Evolutionary conservation across 2,113 vertebrate species (phyloP).

Genomic region (Phylloscopus whistleri): DNA sequence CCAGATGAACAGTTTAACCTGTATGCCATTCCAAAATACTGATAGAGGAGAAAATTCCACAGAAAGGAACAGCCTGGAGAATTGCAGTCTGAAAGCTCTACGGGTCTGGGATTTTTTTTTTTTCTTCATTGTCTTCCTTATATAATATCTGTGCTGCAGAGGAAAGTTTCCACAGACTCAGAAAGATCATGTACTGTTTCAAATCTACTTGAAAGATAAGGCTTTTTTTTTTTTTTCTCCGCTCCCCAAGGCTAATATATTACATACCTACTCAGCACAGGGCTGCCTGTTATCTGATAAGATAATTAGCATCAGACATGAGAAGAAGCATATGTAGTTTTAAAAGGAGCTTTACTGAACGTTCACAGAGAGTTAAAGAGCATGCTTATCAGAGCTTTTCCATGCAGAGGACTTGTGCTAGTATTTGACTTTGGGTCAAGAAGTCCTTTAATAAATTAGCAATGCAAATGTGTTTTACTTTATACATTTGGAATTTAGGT

Average conservation of each 20-base stretch:
- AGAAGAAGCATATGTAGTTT: conserved; percentile 40
- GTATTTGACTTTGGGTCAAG: conserved; percentile 45
- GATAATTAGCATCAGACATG: conserved; percentile 55
- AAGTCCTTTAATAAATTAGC: conserved; percentile 49
- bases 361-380: conserved; percentile 16
- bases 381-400: conserved; percentile 39
- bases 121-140: not conserved
- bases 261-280: conserved; percentile 54
- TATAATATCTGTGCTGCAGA: conserved; percentile 25
- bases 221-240: not conserved
- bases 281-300: conserved; percentile 63
- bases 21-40: conserved; percentile 25
- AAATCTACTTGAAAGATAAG: conserved; percentile 58
- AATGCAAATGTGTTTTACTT: conserved; percentile 61
- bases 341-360: not conserved
- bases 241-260: conserved; percentile 49
- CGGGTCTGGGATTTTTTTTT: not conserved
- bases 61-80: not conserved
- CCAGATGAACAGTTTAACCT: conserved; percentile 37
- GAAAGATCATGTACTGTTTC: conserved; percentile 45
- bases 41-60: conserved; percentile 1
- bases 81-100: not conserved
- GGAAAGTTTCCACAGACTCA: conserved; percentile 23
- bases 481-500: conserved; percentile 41
- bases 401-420: not conserved